These are phyloP conservation scores for Entosphenus tridentatus DNA, from an alignment of 2,113 vertebrate species.

Conservation along the genomic window DNA sequence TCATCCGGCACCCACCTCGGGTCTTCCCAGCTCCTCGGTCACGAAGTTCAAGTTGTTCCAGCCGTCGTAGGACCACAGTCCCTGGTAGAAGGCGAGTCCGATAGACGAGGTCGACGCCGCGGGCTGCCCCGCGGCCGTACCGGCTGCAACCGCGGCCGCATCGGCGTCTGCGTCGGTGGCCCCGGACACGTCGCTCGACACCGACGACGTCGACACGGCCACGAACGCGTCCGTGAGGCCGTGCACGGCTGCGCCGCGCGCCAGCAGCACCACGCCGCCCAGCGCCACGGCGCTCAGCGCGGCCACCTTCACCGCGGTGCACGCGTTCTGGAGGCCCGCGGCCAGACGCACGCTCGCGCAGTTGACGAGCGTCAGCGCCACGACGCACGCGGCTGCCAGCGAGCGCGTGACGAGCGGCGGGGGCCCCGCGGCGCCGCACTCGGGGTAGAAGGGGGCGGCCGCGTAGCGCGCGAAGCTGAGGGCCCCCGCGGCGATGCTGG, in stretches of 20 bases:
- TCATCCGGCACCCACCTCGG: constrained; percentile 27
- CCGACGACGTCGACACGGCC: too few relatives aligned
- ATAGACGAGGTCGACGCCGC: constrained; percentile 11
- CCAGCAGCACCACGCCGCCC: constrained; percentile 25
- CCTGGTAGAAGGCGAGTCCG: constrained; percentile 42
- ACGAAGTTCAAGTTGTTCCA: constrained; percentile 46
- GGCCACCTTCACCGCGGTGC: constrained; percentile 31
- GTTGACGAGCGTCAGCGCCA: constrained; percentile 27
- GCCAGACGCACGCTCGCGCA: constrained; percentile 28
- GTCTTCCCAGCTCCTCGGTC: constrained; percentile 41
- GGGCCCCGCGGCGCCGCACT: constrained; percentile 17
- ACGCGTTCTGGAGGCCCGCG: constrained; percentile 29
- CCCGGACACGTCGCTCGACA: too few relatives aligned
- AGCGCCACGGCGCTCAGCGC: constrained; percentile 28
- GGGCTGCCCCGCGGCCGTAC: constrained; percentile 18
- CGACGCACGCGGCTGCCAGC: constrained; percentile 22
- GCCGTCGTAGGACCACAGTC: constrained; percentile 41
- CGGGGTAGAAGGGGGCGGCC: constrained; percentile 27
- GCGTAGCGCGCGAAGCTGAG: constrained; percentile 39
- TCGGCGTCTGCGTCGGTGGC: too few relatives aligned
- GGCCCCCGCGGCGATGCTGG: constrained; percentile 22
- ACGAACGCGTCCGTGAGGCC: constrained; percentile 27
- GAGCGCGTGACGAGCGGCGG: constrained; percentile 21
- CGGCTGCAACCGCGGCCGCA: constrained; percentile 11
- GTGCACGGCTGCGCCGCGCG: constrained; percentile 16